Evolutionary conservation across 2,797 vertebrate genomes (phyloP).

Genomic region (Salarias fasciatus): DNA sequence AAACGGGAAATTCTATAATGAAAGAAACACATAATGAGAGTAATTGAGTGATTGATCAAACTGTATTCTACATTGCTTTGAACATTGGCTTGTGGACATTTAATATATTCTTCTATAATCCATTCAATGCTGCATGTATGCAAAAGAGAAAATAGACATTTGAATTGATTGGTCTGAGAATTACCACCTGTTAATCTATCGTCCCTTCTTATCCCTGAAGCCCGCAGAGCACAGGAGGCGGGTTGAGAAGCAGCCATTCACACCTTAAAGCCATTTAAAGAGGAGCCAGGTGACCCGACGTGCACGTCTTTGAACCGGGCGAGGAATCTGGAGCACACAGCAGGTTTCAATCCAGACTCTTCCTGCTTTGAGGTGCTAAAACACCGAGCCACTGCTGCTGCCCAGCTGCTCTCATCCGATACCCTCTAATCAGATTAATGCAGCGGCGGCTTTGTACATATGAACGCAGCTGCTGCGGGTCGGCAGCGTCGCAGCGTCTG

Average conservation of each 20-base stretch:
- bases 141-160: too few species aligned
- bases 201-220: not conserved
- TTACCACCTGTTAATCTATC: not conserved
- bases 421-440: constrained; percentile 5
- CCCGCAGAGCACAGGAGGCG: not conserved
- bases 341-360: not conserved
- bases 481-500: not conserved
- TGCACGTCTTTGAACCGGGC: constrained; percentile 3
- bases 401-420: not conserved
- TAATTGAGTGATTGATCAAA: not conserved
- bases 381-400: not conserved
- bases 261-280: constrained; percentile 3
- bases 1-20: not conserved
- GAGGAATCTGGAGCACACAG: constrained; percentile 18
- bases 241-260: constrained; percentile 15
- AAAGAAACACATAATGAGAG: not conserved
- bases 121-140: not conserved
- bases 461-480: constrained; percentile 25
- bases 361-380: not conserved
- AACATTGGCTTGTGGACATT: not conserved
- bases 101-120: not conserved
- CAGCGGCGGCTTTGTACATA: not conserved
- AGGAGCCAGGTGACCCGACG: constrained; percentile 1
- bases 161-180: not conserved
- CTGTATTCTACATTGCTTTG: not conserved